Percentiles rank a stretch among this genome's conserved stretches.
These are phyloP conservation scores for Hippoglossus stenolepis DNA, from an alignment of 2,113 vertebrate genomes.

Conservation along the genomic window DNA sequence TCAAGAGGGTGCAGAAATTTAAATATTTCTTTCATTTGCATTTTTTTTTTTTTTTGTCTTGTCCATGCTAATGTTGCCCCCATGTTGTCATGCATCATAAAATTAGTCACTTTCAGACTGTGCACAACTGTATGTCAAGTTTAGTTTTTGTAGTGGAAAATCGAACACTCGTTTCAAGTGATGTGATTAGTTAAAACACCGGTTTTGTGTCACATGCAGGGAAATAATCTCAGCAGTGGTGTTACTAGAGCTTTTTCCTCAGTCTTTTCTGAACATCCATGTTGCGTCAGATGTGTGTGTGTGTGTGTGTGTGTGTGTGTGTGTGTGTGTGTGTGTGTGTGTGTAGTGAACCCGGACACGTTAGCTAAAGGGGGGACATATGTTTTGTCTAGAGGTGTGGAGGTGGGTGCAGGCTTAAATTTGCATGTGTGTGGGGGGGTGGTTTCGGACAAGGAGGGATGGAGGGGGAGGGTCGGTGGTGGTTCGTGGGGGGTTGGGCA, in stretches of 20 bases:
- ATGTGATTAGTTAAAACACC: background rate
- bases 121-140: background rate
- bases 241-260: too few relatives aligned
- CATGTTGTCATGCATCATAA: background rate
- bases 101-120: slow-evolving; percentile 1
- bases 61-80: background rate
- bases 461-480: background rate
- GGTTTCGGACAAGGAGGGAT: background rate
- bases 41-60: background rate
- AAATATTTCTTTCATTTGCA: background rate
- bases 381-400: background rate
- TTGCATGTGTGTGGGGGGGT: slow-evolving; percentile 29
- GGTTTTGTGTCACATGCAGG: too few relatives aligned
- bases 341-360: background rate
- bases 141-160: background rate
- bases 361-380: background rate
- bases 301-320: slow-evolving; percentile 19
- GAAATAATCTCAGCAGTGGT: too few relatives aligned
- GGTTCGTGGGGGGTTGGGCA: background rate
- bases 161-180: background rate
- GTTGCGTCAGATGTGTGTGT: slow-evolving; percentile 29
- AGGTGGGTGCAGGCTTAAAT: background rate
- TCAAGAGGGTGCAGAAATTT: background rate
- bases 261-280: slow-evolving; percentile 2
- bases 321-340: too few relatives aligned